A percentile compares a stretch with the other conserved stretches of the same genome.
Evolutionary conservation across 2,113 vertebrate species (phyloP).

Genomic region (Cebus imitator): DNA sequence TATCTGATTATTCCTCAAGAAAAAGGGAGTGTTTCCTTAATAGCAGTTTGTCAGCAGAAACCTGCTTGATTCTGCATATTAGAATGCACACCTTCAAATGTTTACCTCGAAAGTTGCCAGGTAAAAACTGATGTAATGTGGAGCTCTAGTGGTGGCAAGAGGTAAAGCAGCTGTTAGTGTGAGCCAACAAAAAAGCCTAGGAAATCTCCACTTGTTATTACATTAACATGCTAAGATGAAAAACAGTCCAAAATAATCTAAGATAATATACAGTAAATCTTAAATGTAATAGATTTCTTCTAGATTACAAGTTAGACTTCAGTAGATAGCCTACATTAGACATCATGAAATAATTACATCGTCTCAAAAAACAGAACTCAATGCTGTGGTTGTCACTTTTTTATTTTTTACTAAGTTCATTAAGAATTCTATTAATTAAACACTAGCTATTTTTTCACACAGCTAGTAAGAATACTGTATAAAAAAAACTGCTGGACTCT

Average conservation of each 20-base stretch:
- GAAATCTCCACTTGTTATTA: neutral
- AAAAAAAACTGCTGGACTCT: slow-evolving; percentile 7
- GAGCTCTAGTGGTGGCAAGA: slow-evolving; percentile 66
- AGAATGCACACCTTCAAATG: neutral
- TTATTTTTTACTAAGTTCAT: neutral
- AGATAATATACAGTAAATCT: neutral
- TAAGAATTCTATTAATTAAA: neutral
- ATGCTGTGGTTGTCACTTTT: neutral
- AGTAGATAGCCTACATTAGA: neutral
- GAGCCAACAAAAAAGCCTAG: neutral
- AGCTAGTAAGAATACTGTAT: neutral
- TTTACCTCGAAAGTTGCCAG: slow-evolving; percentile 4
- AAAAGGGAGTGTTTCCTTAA: neutral
- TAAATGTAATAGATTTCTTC: neutral
- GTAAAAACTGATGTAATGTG: slow-evolving; percentile 66
- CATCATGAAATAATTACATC: neutral
- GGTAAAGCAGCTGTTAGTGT: slow-evolving; percentile 43
- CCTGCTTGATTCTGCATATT: neutral
- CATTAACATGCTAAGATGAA: neutral
- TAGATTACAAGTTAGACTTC: slow-evolving; percentile 4
- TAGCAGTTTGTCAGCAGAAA: neutral
- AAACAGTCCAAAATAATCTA: neutral
- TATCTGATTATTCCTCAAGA: neutral
- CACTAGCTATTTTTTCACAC: neutral
- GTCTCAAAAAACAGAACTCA: neutral